Conservation (phyloP, 2,888 invertebrate genomes). For the Trachelus troglodyta region DNA sequence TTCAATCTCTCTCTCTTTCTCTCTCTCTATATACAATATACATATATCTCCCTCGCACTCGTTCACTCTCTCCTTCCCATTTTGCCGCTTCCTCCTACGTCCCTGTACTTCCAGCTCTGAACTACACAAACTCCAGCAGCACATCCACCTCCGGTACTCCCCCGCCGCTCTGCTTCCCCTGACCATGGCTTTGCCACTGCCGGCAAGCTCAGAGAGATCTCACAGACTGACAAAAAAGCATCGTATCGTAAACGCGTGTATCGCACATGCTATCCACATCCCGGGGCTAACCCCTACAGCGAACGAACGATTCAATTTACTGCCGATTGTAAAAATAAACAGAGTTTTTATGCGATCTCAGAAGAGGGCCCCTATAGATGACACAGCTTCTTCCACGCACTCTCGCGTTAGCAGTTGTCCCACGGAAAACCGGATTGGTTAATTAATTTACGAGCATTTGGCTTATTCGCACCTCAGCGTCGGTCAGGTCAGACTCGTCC, state of each 20-base stretch:
- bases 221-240: slow-evolving; percentile 59
- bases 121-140: too few relatives aligned
- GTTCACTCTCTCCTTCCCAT: background rate
- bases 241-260: slow-evolving; percentile 58
- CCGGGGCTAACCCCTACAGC: slow-evolving; percentile 10
- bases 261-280: slow-evolving; percentile 56
- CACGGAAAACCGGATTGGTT: too few relatives aligned
- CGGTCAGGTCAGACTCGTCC: too few relatives aligned
- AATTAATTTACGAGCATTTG: too few relatives aligned
- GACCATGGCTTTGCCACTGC: too few relatives aligned
- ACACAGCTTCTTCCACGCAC: too few relatives aligned
- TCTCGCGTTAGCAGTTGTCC: too few relatives aligned
- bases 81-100: background rate
- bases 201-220: slow-evolving; percentile 56
- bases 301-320: slow-evolving; percentile 26
- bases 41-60: background rate
- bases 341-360: slow-evolving; percentile 44
- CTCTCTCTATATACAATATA: too few relatives aligned
- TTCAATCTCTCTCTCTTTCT: background rate
- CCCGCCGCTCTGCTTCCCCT: too few relatives aligned
- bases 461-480: too few relatives aligned
- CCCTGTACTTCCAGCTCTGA: background rate
- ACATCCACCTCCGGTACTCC: too few relatives aligned
- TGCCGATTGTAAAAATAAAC: slow-evolving; percentile 57
- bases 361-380: slow-evolving; percentile 34